phyloP scores from a whole-genome alignment of 1,140 invertebrate species.

The Dendroctonus ponderosae region DNA sequence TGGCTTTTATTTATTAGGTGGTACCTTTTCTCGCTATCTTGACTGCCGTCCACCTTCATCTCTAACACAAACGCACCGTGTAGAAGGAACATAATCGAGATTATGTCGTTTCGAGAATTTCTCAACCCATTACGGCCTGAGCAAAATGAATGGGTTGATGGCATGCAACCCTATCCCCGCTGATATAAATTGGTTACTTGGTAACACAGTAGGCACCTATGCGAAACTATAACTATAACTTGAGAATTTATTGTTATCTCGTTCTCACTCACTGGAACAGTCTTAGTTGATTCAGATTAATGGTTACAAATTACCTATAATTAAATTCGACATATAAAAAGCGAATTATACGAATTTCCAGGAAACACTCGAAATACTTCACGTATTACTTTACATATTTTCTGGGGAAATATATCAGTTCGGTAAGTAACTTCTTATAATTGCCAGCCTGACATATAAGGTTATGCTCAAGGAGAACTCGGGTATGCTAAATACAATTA shows the following conservation, averaged over 20 bases:
- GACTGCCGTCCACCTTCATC: slow-evolving; percentile 5
- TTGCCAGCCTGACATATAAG: no score
- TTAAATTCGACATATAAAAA: neutral
- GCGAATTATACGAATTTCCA: no score
- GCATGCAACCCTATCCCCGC: slow-evolving; percentile 23
- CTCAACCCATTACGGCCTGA: slow-evolving; percentile 18
- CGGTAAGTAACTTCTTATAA: no score
- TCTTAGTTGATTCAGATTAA: slow-evolving; percentile 15
- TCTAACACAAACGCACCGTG: slow-evolving; percentile 17
- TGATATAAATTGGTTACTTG: slow-evolving; percentile 23
- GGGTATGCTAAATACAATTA: no score
- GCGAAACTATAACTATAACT: slow-evolving; percentile 8
- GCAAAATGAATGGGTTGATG: slow-evolving; percentile 13
- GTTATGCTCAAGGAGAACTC: no score
- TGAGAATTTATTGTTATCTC: slow-evolving; percentile 16
- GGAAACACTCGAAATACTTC: no score
- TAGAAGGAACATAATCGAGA: slow-evolving; percentile 22
- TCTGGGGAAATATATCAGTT: no score
- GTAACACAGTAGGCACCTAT: slow-evolving; percentile 27
- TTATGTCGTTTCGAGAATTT: slow-evolving; percentile 21
- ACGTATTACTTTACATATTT: no score
- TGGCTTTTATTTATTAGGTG: neutral
- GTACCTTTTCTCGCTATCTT: neutral
- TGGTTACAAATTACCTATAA: slow-evolving; percentile 11
- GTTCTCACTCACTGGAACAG: slow-evolving; percentile 12